Percentiles rank a stretch among this genome's conserved stretches.
Conservation (phyloP, 1,140 invertebrate genomes). For the Drosophila asahinai region DNA sequence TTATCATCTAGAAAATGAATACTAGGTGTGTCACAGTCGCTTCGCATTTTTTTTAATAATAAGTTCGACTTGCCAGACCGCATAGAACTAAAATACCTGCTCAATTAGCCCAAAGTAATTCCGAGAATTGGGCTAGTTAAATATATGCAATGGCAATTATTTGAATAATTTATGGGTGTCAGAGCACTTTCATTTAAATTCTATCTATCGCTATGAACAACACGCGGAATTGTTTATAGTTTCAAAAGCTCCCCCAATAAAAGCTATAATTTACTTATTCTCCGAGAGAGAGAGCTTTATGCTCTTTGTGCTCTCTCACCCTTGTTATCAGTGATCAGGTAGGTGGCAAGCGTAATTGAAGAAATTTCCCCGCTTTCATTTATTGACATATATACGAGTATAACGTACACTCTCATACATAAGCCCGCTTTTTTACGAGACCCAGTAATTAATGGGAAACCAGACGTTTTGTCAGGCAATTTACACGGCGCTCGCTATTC, state of each 20-base stretch:
- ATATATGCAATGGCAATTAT: conserved; percentile 25
- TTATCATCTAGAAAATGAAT: neutral
- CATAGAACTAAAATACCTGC: neutral
- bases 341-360: conserved; percentile 22
- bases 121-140: neutral
- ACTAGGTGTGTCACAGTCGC: neutral
- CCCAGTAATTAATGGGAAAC: conserved; percentile 48
- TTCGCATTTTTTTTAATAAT: too few species aligned
- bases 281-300: conserved; percentile 14
- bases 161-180: conserved; percentile 37
- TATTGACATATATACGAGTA: neutral
- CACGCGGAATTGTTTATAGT: conserved; percentile 19
- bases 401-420: neutral
- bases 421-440: conserved; percentile 24
- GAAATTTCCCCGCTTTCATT: conserved; percentile 8
- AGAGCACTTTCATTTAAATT: conserved; percentile 12
- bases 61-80: neutral
- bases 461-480: conserved; percentile 47
- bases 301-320: conserved; percentile 9
- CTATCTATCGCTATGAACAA: conserved; percentile 4
- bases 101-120: neutral
- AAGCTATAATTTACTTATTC: conserved; percentile 10
- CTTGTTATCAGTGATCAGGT: conserved; percentile 53
- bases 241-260: conserved; percentile 12
- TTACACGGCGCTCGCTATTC: conserved; percentile 30